Base-by-base conservation (phyloP, 2,888 invertebrate species). In the Nudaria mundana region DNA sequence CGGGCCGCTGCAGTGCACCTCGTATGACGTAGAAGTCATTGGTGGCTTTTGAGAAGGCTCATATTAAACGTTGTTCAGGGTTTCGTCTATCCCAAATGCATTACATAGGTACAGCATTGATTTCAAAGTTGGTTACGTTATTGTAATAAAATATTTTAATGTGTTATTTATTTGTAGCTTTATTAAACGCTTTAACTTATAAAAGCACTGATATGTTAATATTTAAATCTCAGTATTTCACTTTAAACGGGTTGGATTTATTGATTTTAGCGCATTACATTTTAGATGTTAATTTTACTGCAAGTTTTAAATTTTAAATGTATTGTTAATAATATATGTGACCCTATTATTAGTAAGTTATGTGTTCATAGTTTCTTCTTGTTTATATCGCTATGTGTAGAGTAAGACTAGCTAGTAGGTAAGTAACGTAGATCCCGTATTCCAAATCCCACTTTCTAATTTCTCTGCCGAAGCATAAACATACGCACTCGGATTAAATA, bases 131-230 rank as follows among this genome's bases (percentile, higher is more conserved):
- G 80, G 81, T 88, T 88, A 87, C 84, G 86, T 88, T 88, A 83
- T 86, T 82, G 81, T 86, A 85, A 82, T 78, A 75, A 67, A 79
- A 88, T 87, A 88, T 87, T 86, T 84, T 88, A 88, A 84, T 74
- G 76, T 81, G 88, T 88, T 88, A 87, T 88, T 88, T 86, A 88
- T 87, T 87, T 83, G 76, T 88, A 87, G 88, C 86, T 86, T 84
- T 83, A 86, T 78, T 63, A 66, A 66, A 75, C 70, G 85, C 85
- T 86, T 85, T 80, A 80, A 83, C 62, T 77, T 53, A 44, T 74
- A 77, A 66, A 66, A 48, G 71, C 62, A 70, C 66, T 69, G 65
- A 71, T 71, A 67, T 56, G 73, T 73, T 78, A 65, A 72, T 66
- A 57, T 63, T 58, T 66, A 51, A 55, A 64, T 62, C 55, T 65